Percentiles rank a stretch among this genome's conserved stretches.
These are phyloP conservation scores for Pentalonia nigronervosa DNA, from an alignment of 1,140 invertebrate species.

Conservation along the genomic window DNA sequence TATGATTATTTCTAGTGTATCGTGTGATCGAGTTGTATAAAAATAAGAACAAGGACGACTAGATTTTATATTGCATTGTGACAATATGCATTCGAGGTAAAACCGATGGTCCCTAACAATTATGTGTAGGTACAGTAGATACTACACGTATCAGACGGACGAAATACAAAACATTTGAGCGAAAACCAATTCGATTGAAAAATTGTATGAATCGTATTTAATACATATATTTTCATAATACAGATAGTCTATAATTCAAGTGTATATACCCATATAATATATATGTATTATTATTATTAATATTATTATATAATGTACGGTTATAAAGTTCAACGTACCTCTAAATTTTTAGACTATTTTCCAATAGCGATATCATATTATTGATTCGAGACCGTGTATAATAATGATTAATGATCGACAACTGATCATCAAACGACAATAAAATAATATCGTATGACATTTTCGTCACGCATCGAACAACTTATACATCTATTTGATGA, in stretches of 20 bases:
- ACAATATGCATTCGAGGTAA: conserved; percentile 47
- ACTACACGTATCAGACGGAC: not conserved
- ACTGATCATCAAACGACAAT: conserved; percentile 11
- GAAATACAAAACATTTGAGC: not conserved
- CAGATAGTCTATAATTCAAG: conserved; percentile 14
- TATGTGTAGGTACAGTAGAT: not conserved
- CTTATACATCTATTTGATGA: not conserved
- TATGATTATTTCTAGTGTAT: conserved; percentile 7
- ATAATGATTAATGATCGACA: conserved; percentile 35
- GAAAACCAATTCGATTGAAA: not conserved
- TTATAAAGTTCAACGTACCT: conserved; percentile 45
- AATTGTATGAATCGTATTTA: not conserved
- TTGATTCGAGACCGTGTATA: not conserved
- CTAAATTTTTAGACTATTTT: conserved; percentile 11
- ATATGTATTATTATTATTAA: not conserved
- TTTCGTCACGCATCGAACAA: conserved; percentile 48
- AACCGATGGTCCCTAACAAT: conserved; percentile 27
- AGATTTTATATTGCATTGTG: conserved; percentile 13
- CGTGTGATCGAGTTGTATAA: conserved; percentile 43
- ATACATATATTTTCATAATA: not conserved
- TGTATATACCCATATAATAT: not conserved
- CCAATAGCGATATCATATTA: conserved; percentile 7
- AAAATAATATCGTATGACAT: not conserved
- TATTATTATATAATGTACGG: not conserved
- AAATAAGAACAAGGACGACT: conserved; percentile 55